A percentile compares a stretch with the other conserved stretches of the same genome.
Conservation (phyloP, 2,888 invertebrate species). For the Hofmannophila pseudospretella region DNA sequence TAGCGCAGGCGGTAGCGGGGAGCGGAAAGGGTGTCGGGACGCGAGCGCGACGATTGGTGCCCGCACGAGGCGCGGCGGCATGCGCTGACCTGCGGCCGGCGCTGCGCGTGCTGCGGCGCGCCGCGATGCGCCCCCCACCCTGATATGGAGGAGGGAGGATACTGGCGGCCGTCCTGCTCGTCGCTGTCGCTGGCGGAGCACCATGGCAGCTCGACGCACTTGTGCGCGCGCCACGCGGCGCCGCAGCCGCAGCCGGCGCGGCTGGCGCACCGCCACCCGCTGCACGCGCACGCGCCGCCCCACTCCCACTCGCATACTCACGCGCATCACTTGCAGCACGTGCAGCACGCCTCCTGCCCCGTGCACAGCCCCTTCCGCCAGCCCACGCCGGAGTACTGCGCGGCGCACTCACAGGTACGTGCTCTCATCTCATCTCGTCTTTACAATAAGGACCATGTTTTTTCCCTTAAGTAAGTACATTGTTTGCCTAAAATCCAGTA, state of each 20-base stretch:
- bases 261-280: slow-evolving; percentile 59
- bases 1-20: slow-evolving; percentile 45
- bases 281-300: slow-evolving; percentile 51
- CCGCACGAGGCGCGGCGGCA: slow-evolving; percentile 74
- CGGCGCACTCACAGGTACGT: slow-evolving; percentile 68
- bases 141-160: slow-evolving; percentile 74
- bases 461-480: too few relatives aligned
- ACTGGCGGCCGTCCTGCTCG: slow-evolving; percentile 74
- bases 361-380: slow-evolving; percentile 87
- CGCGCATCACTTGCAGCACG: slow-evolving; percentile 63
- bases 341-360: slow-evolving; percentile 79
- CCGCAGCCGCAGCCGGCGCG: slow-evolving; percentile 51
- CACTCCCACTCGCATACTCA: slow-evolving; percentile 70
- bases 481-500: too few relatives aligned
- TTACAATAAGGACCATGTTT: too few relatives aligned
- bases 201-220: slow-evolving; percentile 66
- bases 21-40: slow-evolving; percentile 74
- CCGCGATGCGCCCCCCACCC: slow-evolving; percentile 67
- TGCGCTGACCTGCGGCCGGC: slow-evolving; percentile 74
- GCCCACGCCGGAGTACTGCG: slow-evolving; percentile 70
- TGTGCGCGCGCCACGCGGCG: slow-evolving; percentile 67
- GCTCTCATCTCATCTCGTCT: too few relatives aligned
- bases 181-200: slow-evolving; percentile 71
- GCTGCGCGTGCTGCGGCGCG: slow-evolving; percentile 75
- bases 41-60: slow-evolving; percentile 75